Percentiles rank a stretch among this genome's conserved stretches.
phyloP scores from a whole-genome alignment of 2,113 vertebrate genomes.

The Brachyhypopomus gauderio region DNA sequence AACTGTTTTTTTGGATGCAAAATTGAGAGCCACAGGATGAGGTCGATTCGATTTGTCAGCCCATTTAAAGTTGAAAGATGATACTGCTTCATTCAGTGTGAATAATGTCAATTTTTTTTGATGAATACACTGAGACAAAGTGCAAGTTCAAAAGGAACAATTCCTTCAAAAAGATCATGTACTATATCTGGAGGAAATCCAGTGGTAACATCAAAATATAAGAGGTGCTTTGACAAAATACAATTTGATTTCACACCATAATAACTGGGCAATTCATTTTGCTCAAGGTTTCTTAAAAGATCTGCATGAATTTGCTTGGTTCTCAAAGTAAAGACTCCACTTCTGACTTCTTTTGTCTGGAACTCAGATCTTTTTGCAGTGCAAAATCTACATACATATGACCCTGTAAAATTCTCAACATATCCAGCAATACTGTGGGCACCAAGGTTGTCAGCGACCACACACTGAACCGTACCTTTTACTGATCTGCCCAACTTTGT shows the following conservation, averaged over 20 bases:
- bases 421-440: conserved; percentile 6
- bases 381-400: not conserved
- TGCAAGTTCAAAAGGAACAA: conserved; percentile 35
- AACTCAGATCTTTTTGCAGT: too few relatives aligned
- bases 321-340: conserved; percentile 33
- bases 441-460: conserved; percentile 1
- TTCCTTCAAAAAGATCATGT: conserved; percentile 12
- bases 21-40: conserved; percentile 19
- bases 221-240: conserved; percentile 28
- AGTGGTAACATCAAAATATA: conserved; percentile 22
- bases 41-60: conserved; percentile 41
- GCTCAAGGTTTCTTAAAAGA: conserved; percentile 7
- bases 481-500: not conserved
- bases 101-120: too few relatives aligned
- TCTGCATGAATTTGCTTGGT: conserved; percentile 35
- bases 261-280: not conserved
- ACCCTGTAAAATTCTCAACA: not conserved
- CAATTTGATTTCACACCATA: conserved; percentile 47
- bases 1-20: conserved; percentile 7
- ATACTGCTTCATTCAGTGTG: too few relatives aligned
- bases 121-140: too few relatives aligned
- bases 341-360: conserved; percentile 24
- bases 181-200: conserved; percentile 11
- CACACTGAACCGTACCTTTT: not conserved
- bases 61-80: too few relatives aligned